Base-by-base conservation (phyloP, 2,113 vertebrate species). In the Ictalurus punctatus region DNA sequence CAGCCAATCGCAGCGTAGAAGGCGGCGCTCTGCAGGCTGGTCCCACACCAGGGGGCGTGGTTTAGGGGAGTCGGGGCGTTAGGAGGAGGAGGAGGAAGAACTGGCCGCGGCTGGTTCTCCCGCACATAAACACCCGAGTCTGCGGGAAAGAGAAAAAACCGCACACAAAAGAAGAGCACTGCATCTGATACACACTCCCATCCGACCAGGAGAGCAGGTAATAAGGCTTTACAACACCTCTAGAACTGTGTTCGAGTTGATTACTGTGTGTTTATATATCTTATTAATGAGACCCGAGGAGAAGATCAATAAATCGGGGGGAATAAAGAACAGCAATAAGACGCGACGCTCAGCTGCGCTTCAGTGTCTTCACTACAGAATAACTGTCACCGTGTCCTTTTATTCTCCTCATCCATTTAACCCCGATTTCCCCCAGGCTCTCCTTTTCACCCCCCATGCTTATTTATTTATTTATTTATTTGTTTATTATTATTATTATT, bases 51-150 rank as follows among this genome's bases (percentile, higher is more conserved):
- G 27, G 12, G 30, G 84, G 84, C 84, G 84, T 71, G 84, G 67
- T 58, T 86, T 73, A 14, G 4, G 16, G 13, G 93, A 93, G 94
- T 95, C 93, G 94, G 78, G 92, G 90, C 93, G 86, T 48, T 25
- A 6, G 54, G 52, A 73, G 44, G 65, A 80, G 84, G 84, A 71
- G 63, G 65, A 90, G 88, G 85, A 85, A 78, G 67, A 96, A 96
- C 96, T 96, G 95, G 96, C 95, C 96, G 94, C 95, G 95, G 94
- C 95, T 96, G 95, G 96, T 96, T 96, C 93, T 93, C 93, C 94
- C 91, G 92, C 94, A 90, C 88, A 95, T 94, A 95, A 95, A 96
- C 94, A 96, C 93, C 94, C 88, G 85, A 95, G 92, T 93, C 94
- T 93, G 91, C 92, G 91, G 78, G 85, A 91, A 69, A 87, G 69